Conservation (phyloP, 2,113 vertebrate genomes). For the Rhombomys opimus region DNA sequence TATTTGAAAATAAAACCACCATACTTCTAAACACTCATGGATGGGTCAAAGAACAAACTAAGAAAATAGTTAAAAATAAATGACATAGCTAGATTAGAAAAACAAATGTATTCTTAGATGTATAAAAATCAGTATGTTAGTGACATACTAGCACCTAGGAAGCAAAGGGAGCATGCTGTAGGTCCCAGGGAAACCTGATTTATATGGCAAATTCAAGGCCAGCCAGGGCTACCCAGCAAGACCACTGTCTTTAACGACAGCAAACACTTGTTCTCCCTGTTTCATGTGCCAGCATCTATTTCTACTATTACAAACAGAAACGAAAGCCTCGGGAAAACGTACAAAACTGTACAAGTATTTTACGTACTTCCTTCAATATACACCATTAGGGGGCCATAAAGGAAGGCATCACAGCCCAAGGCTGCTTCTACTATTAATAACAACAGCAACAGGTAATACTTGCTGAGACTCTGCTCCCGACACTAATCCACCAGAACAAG, state of each 20-base stretch:
- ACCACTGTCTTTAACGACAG: not conserved
- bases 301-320: not conserved
- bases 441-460: not conserved
- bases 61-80: not conserved
- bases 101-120: not conserved
- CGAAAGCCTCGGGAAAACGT: not conserved
- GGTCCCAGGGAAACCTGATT: not conserved
- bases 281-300: not conserved
- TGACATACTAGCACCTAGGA: not conserved
- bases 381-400: not conserved
- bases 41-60: not conserved
- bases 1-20: not conserved
- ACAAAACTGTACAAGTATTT: not conserved
- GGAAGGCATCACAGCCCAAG: not conserved
- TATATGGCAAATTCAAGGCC: not conserved
- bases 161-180: not conserved
- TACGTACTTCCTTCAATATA: not conserved
- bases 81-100: not conserved
- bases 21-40: not conserved
- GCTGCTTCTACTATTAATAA: not conserved
- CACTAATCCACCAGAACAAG: not conserved
- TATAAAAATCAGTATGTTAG: not conserved
- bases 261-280: not conserved
- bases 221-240: not conserved
- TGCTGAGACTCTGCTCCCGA: not conserved